Percentiles rank a stretch among this genome's conserved stretches.
These are phyloP conservation scores for Acanthopagrus latus DNA, from an alignment of 2,797 vertebrate species.

Conservation along the genomic window DNA sequence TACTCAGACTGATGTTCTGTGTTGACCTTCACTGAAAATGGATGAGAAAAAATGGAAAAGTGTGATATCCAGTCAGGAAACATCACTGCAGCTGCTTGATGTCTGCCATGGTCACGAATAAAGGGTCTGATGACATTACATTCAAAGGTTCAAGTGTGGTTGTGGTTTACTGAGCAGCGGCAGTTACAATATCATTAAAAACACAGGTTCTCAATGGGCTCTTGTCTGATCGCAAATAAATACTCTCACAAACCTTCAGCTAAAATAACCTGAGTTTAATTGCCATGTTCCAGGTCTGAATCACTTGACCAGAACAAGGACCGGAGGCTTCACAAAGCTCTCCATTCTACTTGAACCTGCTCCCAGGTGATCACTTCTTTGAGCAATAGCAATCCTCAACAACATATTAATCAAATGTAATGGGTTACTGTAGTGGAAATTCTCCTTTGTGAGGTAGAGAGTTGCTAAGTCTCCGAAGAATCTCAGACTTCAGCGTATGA, in stretches of 20 bases:
- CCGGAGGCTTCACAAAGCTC: slow-evolving; percentile 17
- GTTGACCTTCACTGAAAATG: slow-evolving; percentile 79
- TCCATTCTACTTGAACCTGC: not conserved
- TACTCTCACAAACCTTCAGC: not conserved
- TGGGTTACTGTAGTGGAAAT: no score
- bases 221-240: slow-evolving; percentile 19
- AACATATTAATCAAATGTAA: not conserved
- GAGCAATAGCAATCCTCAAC: not conserved
- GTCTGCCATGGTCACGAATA: slow-evolving; percentile 47
- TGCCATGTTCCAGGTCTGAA: slow-evolving; percentile 5
- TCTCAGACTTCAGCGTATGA: no score
- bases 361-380: not conserved
- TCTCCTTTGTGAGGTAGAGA: no score
- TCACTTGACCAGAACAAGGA: not conserved
- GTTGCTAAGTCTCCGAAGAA: no score
- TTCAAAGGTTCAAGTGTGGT: slow-evolving; percentile 27
- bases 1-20: slow-evolving; percentile 66
- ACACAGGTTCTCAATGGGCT: slow-evolving; percentile 6
- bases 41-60: slow-evolving; percentile 73
- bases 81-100: slow-evolving; percentile 31
- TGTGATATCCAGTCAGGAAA: slow-evolving; percentile 61
- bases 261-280: slow-evolving; percentile 37
- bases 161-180: slow-evolving; percentile 18
- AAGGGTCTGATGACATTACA: slow-evolving; percentile 21
- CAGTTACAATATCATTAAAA: slow-evolving; percentile 31